These are phyloP conservation scores for Beroe ovata DNA, from an alignment of 37 sponge, comb jelly and placozoan genomes.

Conservation along the genomic window DNA sequence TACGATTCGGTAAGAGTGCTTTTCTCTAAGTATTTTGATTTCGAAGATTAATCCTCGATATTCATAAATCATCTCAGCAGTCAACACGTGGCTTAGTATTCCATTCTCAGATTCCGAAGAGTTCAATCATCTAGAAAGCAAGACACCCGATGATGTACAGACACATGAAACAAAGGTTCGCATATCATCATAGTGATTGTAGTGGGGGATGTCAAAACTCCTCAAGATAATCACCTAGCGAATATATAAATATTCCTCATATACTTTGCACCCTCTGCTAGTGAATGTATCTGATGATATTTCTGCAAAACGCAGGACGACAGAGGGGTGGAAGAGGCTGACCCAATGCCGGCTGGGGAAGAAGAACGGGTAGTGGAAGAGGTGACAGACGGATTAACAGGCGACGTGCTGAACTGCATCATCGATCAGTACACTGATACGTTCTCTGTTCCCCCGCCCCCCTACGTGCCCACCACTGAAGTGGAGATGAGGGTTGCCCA, in stretches of 20 bases:
- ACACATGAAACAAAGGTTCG: no score
- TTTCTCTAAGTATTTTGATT: no score
- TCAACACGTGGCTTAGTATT: no score
- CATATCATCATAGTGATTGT: no score
- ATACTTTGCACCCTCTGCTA: no score
- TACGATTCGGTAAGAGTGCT: constrained; percentile 37
- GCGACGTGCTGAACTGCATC: neutral
- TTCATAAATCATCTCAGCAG: no score
- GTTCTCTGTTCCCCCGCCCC: constrained; percentile 45
- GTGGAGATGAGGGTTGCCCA: constrained; percentile 36
- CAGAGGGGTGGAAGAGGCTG: neutral
- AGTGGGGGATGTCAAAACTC: no score
- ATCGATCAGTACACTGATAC: constrained; percentile 16
- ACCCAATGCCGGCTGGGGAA: neutral
- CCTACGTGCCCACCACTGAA: constrained; percentile 20
- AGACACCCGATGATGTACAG: neutral
- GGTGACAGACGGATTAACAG: neutral
- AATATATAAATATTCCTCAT: no score
- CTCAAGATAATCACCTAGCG: no score
- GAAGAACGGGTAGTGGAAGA: neutral
- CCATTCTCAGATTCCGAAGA: neutral
- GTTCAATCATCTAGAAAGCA: neutral
- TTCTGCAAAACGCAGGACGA: no score
- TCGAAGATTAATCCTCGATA: no score
- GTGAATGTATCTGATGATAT: no score